phyloP scores from a whole-genome alignment of 2,888 invertebrate species.

The Exocentrus adspersus region DNA sequence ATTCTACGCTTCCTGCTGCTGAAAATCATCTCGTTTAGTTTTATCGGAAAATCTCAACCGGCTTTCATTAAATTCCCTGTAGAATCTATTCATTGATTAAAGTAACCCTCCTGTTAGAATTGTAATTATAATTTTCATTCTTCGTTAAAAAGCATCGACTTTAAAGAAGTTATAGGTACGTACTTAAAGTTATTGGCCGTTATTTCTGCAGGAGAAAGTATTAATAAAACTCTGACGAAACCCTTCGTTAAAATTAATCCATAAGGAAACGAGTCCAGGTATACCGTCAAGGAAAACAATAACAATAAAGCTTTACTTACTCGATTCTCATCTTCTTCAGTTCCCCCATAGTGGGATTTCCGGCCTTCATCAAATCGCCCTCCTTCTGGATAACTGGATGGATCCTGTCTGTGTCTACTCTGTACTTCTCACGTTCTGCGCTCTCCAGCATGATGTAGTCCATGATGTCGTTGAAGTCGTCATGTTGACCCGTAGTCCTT shows the following conservation, averaged over 20 bases:
- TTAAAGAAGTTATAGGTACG: no score
- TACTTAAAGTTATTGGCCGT: no score
- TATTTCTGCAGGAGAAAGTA: no score
- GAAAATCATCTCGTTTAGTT: neutral
- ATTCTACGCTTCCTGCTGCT: neutral
- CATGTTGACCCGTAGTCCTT: slow-evolving; percentile 62
- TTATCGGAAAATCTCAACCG: no score
- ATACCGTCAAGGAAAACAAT: neutral
- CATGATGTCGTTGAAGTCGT: slow-evolving; percentile 72
- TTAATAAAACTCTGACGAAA: no score
- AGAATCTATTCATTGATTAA: no score
- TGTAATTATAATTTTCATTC: no score
- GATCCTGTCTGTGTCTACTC: slow-evolving; percentile 65
- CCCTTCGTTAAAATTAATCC: neutral
- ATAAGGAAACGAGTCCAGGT: neutral
- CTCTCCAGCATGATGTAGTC: slow-evolving; percentile 66
- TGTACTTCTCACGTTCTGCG: slow-evolving; percentile 65
- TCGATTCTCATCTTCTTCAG: slow-evolving; percentile 67
- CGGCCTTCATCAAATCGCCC: slow-evolving; percentile 64
- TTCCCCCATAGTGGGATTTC: slow-evolving; percentile 77
- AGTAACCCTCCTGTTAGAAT: no score
- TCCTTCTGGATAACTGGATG: slow-evolving; percentile 66
- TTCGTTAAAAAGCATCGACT: no score
- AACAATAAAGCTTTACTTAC: slow-evolving; percentile 56
- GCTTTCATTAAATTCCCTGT: no score